phyloP scores from a whole-genome alignment of 2,888 invertebrate genomes.

The Ferrisia virgata region DNA sequence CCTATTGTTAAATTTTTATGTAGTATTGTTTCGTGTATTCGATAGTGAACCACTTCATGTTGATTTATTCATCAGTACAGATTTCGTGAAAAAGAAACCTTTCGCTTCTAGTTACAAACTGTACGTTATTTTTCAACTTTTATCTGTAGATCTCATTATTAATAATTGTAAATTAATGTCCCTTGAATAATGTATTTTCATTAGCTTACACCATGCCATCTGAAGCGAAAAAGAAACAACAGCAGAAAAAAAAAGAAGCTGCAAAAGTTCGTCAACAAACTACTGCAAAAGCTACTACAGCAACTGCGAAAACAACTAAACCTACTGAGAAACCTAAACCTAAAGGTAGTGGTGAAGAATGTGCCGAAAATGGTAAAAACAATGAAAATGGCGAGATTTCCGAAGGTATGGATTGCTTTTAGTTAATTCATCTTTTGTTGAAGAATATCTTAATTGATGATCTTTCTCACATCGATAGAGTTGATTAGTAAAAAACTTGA shows the following conservation, averaged over 20 bases:
- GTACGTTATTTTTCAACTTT: neutral
- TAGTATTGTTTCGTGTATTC: neutral
- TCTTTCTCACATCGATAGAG: slow-evolving; percentile 58
- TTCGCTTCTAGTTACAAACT: neutral
- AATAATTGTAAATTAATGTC: neutral
- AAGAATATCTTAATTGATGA: neutral
- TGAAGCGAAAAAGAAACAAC: slow-evolving; percentile 96
- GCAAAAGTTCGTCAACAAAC: slow-evolving; percentile 66
- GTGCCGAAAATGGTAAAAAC: slow-evolving; percentile 54
- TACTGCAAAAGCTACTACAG: slow-evolving; percentile 53
- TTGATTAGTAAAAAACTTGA: slow-evolving; percentile 82
- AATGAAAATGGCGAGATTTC: slow-evolving; percentile 56
- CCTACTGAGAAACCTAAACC: slow-evolving; percentile 44
- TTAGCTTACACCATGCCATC: slow-evolving; percentile 76
- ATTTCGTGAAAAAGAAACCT: neutral
- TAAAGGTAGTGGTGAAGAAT: slow-evolving; percentile 53
- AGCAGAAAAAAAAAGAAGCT: slow-evolving; percentile 95
- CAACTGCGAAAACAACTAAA: slow-evolving; percentile 50
- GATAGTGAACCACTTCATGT: neutral
- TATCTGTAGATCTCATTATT: neutral
- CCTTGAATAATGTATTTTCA: neutral
- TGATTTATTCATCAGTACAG: neutral
- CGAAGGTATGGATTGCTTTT: neutral
- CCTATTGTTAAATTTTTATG: neutral
- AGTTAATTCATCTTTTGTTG: neutral